Evolutionary conservation across 1,140 invertebrate species (phyloP).

Genomic region (Ceratosolen fusciceps): DNA sequence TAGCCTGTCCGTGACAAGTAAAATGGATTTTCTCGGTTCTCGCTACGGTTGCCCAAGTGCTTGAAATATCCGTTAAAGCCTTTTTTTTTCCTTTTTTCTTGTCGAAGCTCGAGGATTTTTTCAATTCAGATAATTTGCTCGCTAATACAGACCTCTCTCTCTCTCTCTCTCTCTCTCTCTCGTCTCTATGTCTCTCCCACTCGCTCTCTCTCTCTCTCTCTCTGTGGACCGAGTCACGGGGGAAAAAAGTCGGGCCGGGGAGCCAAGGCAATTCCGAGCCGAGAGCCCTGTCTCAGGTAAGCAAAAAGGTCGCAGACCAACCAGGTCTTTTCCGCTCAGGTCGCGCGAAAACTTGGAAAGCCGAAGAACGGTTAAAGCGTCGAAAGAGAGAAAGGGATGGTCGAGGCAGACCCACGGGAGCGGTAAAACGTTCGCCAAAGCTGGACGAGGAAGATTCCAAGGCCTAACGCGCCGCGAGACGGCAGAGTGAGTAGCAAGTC

Average conservation of each 20-base stretch:
- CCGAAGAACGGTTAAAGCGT: slow-evolving; percentile 8
- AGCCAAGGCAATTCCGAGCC: background rate
- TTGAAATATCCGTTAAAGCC: background rate
- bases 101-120: background rate
- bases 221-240: background rate
- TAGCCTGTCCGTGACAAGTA: background rate
- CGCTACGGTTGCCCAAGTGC: background rate
- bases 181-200: no score
- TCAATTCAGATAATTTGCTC: background rate
- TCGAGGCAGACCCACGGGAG: slow-evolving; percentile 22
- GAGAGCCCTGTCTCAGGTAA: background rate
- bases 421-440: background rate
- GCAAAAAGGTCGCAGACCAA: background rate
- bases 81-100: no score
- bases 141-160: no score
- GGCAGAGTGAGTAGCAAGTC: background rate
- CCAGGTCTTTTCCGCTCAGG: background rate
- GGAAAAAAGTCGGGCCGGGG: background rate
- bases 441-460: background rate
- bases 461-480: background rate
- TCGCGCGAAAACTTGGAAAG: slow-evolving; percentile 17
- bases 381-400: no score
- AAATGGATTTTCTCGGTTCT: background rate
- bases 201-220: no score
- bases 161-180: no score